phyloP scores from a whole-genome alignment of 2,797 vertebrate species.

The Microctenopoma lineatum region DNA sequence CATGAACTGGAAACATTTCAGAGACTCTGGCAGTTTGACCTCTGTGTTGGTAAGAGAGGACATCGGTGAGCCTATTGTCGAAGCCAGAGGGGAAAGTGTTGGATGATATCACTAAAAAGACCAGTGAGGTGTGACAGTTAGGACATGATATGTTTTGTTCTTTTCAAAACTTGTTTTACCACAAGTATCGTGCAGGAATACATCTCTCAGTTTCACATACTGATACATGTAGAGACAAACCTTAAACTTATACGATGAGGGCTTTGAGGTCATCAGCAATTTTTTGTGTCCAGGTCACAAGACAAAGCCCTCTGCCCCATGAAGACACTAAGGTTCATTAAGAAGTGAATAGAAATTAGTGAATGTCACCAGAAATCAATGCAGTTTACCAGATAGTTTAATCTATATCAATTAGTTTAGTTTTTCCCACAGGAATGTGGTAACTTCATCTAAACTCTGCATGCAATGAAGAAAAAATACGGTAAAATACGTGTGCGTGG shows the following conservation, averaged over 20 bases:
- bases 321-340: conserved; percentile 24
- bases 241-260: too few species aligned
- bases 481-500: conserved; percentile 41
- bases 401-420: background rate
- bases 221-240: background rate
- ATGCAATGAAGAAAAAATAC: conserved; percentile 13
- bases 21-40: conserved; percentile 27
- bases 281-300: background rate
- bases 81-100: conserved; percentile 43
- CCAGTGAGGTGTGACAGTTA: conserved; percentile 12
- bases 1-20: conserved; percentile 38
- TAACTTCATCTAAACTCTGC: conserved; percentile 44
- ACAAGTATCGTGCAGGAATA: background rate
- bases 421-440: conserved; percentile 33
- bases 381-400: background rate
- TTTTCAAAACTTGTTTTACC: too few species aligned
- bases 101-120: conserved; percentile 38
- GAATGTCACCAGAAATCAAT: background rate
- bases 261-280: too few species aligned
- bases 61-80: conserved; percentile 31
- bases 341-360: background rate
- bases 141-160: background rate
- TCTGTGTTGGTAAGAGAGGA: conserved; percentile 50
- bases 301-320: conserved; percentile 27
- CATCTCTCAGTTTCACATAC: background rate